Percentiles rank a stretch among this genome's conserved stretches.
Evolutionary conservation across 2,113 vertebrate species (phyloP).

Genomic region (Brienomyrus longianalis): DNA sequence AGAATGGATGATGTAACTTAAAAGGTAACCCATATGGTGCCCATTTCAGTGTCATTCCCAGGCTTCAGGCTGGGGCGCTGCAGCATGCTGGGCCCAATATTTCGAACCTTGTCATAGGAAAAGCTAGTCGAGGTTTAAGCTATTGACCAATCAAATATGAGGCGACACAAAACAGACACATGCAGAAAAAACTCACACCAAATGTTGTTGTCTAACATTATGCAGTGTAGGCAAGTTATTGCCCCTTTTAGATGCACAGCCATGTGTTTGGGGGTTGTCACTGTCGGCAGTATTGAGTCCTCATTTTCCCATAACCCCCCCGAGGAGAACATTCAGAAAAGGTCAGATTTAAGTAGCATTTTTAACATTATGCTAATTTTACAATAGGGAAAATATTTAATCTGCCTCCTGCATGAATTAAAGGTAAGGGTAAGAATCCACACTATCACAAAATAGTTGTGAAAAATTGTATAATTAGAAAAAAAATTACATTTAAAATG

Average conservation of each 20-base stretch:
- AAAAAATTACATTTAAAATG: neutral
- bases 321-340: slow-evolving; percentile 40
- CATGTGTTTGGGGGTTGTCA: neutral
- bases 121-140: neutral
- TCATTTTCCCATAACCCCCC: neutral
- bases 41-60: neutral
- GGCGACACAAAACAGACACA: neutral
- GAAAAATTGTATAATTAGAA: neutral
- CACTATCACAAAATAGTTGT: neutral
- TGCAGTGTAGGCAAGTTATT: neutral
- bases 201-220: neutral
- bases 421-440: neutral
- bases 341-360: slow-evolving; percentile 36
- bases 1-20: neutral
- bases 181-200: neutral
- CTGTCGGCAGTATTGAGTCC: neutral
- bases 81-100: neutral
- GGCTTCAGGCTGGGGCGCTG: neutral
- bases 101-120: neutral
- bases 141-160: neutral
- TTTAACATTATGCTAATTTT: slow-evolving; percentile 25
- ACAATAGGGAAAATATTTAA: slow-evolving; percentile 9
- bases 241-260: neutral
- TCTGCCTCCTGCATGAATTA: slow-evolving; percentile 4
- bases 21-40: neutral